Evolutionary conservation across 1,140 invertebrate species (phyloP).

Genomic region (Drosophila ficusphila): DNA sequence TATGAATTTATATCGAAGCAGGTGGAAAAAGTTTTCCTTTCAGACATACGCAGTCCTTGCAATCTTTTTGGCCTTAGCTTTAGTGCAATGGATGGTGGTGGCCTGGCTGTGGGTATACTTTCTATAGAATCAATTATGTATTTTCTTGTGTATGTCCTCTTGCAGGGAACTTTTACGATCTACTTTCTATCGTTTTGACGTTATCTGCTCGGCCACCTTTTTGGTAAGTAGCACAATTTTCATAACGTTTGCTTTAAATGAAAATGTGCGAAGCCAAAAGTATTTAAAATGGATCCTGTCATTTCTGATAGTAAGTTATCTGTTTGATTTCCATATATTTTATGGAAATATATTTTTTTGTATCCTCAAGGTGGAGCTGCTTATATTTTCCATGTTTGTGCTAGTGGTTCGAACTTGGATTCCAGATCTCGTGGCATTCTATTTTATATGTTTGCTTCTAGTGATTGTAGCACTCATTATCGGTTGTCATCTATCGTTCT

Average conservation of each 20-base stretch:
- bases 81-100: slow-evolving; percentile 34
- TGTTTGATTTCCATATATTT: neutral
- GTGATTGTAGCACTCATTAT: slow-evolving; percentile 2
- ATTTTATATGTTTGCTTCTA: neutral
- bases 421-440: slow-evolving; percentile 20
- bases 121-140: neutral
- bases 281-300: neutral
- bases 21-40: slow-evolving; percentile 15
- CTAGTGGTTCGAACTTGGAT: slow-evolving; percentile 5
- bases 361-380: slow-evolving; percentile 46
- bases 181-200: neutral
- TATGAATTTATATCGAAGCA: neutral
- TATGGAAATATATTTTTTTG: no score
- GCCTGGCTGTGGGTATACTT: slow-evolving; percentile 32
- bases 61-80: slow-evolving; percentile 10
- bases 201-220: slow-evolving; percentile 8
- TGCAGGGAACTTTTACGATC: neutral
- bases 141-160: neutral
- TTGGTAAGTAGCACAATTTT: slow-evolving; percentile 17
- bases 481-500: slow-evolving; percentile 12
- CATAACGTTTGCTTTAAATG: slow-evolving; percentile 9
- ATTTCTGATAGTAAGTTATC: slow-evolving; percentile 39
- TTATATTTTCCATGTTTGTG: slow-evolving; percentile 21
- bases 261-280: slow-evolving; percentile 1
- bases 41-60: slow-evolving; percentile 5